Conservation (phyloP, 2,888 invertebrate genomes). For the Tigriopus californicus region DNA sequence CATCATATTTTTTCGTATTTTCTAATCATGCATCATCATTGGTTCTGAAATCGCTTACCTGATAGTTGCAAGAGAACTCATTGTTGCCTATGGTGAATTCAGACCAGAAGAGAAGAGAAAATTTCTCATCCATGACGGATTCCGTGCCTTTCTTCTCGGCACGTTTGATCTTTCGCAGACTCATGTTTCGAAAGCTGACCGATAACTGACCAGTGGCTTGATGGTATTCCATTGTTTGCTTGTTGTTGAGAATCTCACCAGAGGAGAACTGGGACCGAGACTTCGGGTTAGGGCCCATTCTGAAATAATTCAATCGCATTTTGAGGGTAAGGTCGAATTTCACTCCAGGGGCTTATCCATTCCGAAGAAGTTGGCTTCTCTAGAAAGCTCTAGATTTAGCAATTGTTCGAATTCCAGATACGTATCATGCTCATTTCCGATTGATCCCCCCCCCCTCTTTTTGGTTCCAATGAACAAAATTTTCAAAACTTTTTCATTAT, state of each 20-base stretch:
- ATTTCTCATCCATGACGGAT: constrained; percentile 94
- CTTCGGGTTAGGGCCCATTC: background rate
- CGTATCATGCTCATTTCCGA: no score
- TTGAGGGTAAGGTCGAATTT: no score
- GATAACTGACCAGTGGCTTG: constrained; percentile 26
- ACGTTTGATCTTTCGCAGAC: constrained; percentile 78
- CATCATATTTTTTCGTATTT: no score
- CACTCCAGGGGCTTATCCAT: no score
- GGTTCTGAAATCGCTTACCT: no score
- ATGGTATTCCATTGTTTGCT: constrained; percentile 89
- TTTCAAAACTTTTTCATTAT: no score
- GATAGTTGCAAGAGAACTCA: constrained; percentile 47
- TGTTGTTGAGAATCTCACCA: constrained; percentile 87
- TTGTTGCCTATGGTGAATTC: constrained; percentile 79
- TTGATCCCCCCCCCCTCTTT: no score
- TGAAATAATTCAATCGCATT: no score
- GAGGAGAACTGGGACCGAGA: constrained; percentile 29
- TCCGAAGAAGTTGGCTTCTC: no score
- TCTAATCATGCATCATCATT: constrained; percentile 15
- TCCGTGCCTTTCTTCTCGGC: constrained; percentile 94
- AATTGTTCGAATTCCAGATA: no score
- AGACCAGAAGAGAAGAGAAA: constrained; percentile 77
- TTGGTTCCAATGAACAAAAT: no score
- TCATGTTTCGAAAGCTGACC: constrained; percentile 48
- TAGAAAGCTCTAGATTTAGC: no score